These are phyloP conservation scores for Drosophila emarginata DNA, from an alignment of 2,888 invertebrate species.

Conservation along the genomic window DNA sequence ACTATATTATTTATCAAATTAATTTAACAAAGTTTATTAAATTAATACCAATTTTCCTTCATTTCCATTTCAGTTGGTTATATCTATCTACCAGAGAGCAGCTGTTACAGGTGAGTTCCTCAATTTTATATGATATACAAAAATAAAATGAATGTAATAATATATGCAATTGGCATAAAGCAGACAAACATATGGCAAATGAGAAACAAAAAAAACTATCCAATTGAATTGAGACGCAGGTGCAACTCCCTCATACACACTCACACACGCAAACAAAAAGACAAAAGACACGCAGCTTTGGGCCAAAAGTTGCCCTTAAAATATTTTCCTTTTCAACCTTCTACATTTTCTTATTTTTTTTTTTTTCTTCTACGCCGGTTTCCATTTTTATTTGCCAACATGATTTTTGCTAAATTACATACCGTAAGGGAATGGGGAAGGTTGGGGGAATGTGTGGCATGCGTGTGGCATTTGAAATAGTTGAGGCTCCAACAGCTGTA, in stretches of 20 bases:
- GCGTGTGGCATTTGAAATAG: constrained; percentile 75
- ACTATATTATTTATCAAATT: no score
- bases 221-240: constrained; percentile 65
- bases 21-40: not conserved
- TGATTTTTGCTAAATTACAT: constrained; percentile 73
- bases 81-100: constrained; percentile 33
- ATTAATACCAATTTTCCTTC: not conserved
- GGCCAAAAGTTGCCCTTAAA: constrained; percentile 29
- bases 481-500: constrained; percentile 46
- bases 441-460: constrained; percentile 27
- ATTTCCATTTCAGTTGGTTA: constrained; percentile 50
- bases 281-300: not conserved
- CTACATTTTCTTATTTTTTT: not conserved
- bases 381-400: constrained; percentile 68
- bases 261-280: constrained; percentile 1
- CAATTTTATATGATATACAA: constrained; percentile 23
- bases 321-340: constrained; percentile 10
- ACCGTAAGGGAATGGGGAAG: constrained; percentile 8
- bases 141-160: constrained; percentile 36
- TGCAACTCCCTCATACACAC: constrained; percentile 45
- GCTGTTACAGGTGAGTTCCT: constrained; percentile 59
- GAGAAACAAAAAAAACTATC: constrained; percentile 47
- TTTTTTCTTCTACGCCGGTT: constrained; percentile 35
- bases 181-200: constrained; percentile 32
- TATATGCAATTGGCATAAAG: constrained; percentile 48